Conservation (phyloP, 2,797 vertebrate genomes). For the Adrianichthys oophorus region DNA sequence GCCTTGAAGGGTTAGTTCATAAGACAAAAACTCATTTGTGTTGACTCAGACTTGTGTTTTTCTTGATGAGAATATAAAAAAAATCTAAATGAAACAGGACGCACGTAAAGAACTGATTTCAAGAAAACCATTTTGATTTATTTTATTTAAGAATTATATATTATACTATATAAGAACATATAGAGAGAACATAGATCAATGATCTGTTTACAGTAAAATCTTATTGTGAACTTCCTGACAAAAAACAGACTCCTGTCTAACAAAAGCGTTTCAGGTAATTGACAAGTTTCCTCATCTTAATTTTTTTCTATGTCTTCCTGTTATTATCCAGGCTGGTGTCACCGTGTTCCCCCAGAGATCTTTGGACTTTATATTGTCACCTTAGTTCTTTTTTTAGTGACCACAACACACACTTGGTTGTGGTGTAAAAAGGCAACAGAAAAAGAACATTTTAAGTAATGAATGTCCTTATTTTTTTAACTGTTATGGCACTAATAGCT, state of each 20-base stretch:
- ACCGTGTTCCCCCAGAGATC: background rate
- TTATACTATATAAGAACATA: no score
- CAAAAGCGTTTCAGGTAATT: background rate
- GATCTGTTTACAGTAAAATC: background rate
- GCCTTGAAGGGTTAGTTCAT: slow-evolving; percentile 16
- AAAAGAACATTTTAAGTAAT: no score
- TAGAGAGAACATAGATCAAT: no score
- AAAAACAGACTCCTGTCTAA: background rate
- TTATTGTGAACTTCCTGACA: background rate
- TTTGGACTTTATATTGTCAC: background rate
- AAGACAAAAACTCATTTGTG: background rate
- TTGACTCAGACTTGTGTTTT: background rate
- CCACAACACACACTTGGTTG: no score
- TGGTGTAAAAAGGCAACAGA: no score
- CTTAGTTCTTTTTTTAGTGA: background rate
- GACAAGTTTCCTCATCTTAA: background rate
- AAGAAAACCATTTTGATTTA: no score
- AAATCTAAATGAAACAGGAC: slow-evolving; percentile 1
- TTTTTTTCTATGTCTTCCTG: background rate
- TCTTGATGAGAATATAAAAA: slow-evolving; percentile 3
- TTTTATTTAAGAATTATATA: no score
- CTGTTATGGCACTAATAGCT: no score
- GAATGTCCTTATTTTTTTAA: no score
- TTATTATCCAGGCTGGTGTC: background rate
- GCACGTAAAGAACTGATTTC: no score